Conservation (phyloP, 2,113 vertebrate species). For the Geococcyx californianus region DNA sequence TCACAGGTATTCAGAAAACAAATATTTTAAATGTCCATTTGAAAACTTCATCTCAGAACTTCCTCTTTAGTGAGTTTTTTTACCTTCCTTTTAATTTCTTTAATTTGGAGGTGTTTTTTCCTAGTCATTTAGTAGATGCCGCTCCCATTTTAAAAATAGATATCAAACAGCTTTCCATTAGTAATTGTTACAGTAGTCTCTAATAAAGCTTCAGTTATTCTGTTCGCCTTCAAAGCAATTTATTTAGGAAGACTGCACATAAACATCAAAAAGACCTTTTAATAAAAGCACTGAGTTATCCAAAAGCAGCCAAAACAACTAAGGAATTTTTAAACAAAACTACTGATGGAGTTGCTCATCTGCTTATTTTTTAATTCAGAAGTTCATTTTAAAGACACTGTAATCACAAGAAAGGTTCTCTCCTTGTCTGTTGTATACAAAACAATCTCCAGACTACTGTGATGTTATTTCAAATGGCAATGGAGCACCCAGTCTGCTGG, state of each 20-base stretch:
- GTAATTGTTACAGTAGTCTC: not conserved
- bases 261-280: not conserved
- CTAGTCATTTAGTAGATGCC: not conserved
- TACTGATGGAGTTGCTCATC: not conserved
- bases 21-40: not conserved
- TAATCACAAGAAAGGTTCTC: not conserved
- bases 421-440: not conserved
- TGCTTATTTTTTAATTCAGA: not conserved
- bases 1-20: not conserved
- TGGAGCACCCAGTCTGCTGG: not conserved
- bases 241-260: not conserved
- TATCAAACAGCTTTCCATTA: not conserved
- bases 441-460: not conserved
- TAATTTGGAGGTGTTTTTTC: not conserved
- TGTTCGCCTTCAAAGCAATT: not conserved
- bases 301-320: not conserved
- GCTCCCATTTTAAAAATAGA: not conserved
- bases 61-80: not conserved
- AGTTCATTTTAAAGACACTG: not conserved
- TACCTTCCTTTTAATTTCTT: not conserved
- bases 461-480: not conserved
- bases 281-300: not conserved
- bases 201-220: slow-evolving; percentile 4
- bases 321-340: not conserved
- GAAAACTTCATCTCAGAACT: not conserved